Percentiles rank a stretch among this genome's conserved stretches.
These are phyloP conservation scores for Pseudorhombus dupliciocellatus DNA, from an alignment of 2,113 vertebrate genomes.

Conservation along the genomic window DNA sequence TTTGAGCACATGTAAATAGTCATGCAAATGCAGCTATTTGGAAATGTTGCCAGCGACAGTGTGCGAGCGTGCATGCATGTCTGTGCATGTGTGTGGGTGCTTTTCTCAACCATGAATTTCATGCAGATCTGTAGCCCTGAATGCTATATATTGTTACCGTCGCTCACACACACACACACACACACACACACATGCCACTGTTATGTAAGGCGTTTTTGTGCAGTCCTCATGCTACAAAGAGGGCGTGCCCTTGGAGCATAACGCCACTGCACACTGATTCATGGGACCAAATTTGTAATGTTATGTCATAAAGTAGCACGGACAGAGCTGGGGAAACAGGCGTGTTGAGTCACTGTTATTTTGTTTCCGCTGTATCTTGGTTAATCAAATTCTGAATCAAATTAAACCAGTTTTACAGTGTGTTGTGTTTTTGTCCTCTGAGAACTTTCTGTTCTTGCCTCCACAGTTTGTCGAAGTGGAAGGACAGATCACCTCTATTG, in stretches of 20 bases:
- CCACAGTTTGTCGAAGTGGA: constrained; percentile 99
- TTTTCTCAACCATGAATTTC: constrained; percentile 32
- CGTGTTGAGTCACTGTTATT: constrained; percentile 48
- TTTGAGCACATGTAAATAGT: constrained; percentile 66
- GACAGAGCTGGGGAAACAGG: constrained; percentile 9
- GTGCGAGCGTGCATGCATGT: not conserved
- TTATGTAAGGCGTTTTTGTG: constrained; percentile 49
- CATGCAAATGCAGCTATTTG: constrained; percentile 40
- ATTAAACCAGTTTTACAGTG: not conserved
- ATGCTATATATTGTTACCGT: constrained; percentile 54
- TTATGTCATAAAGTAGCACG: constrained; percentile 28
- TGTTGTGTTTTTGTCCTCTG: constrained; percentile 2
- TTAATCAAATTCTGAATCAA: not conserved
- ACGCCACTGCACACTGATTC: constrained; percentile 1
- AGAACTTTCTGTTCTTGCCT: constrained; percentile 57
- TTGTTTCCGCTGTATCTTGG: constrained; percentile 29
- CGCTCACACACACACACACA: constrained; percentile 44
- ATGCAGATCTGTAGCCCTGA: constrained; percentile 47
- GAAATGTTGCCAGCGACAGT: constrained; percentile 16
- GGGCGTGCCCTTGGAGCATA: constrained; percentile 18
- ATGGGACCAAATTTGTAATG: constrained; percentile 19
- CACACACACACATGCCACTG: constrained; percentile 43
- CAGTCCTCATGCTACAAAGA: constrained; percentile 26
- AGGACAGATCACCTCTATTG: constrained; percentile 99
- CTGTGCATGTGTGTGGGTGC: constrained; percentile 12